These are phyloP conservation scores for Asbolus verrucosus DNA, from an alignment of 1,140 invertebrate species.

Conservation along the genomic window DNA sequence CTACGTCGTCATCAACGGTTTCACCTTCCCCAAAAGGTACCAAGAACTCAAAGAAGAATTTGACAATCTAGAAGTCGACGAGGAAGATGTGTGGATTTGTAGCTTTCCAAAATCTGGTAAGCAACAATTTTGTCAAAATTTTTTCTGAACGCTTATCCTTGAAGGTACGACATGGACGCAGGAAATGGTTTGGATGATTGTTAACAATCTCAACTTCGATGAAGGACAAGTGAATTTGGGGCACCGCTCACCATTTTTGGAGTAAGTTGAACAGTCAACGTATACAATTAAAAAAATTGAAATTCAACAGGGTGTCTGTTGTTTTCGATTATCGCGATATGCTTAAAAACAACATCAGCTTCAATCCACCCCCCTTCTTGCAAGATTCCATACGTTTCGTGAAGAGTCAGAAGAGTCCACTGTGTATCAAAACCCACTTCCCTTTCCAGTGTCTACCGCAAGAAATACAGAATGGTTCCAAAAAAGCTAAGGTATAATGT, in stretches of 20 bases:
- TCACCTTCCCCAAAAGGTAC: constrained; percentile 54
- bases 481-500: constrained; percentile 65
- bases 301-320: constrained; percentile 59
- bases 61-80: constrained; percentile 52
- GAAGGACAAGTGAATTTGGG: constrained; percentile 63
- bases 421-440: constrained; percentile 79
- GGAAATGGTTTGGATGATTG: constrained; percentile 72
- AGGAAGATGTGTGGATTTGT: constrained; percentile 46
- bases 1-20: constrained; percentile 50
- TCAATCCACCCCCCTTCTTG: constrained; percentile 59
- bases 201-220: constrained; percentile 68
- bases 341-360: constrained; percentile 55
- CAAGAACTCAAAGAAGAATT: constrained; percentile 53
- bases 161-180: constrained; percentile 72
- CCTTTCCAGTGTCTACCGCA: constrained; percentile 75
- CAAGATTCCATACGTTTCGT: constrained; percentile 55
- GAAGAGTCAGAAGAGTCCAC: constrained; percentile 63
- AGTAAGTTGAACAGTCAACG: constrained; percentile 60
- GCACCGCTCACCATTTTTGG: constrained; percentile 65
- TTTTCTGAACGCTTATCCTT: constrained; percentile 41
- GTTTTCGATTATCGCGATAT: constrained; percentile 62
- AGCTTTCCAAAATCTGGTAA: constrained; percentile 58
- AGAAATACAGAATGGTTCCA: constrained; percentile 67
- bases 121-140: constrained; percentile 10
- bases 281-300: not conserved